Base-by-base conservation (phyloP, 2,797 vertebrate species). In the Ptychobarbus kaznakovi region DNA sequence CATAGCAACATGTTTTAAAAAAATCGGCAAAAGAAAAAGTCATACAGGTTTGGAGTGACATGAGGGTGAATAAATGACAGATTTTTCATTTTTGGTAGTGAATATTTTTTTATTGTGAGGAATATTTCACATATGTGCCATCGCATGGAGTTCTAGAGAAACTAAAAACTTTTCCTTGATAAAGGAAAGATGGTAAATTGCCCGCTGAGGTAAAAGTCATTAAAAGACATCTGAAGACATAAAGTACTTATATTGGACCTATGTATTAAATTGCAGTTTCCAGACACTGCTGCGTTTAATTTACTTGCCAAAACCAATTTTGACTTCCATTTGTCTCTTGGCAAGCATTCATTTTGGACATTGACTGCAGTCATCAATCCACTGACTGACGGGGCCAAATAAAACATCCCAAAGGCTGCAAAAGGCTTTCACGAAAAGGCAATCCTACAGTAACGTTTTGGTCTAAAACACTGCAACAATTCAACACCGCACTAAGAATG, bases 401-500 rank as follows among this genome's bases (percentile, higher is more conserved):
- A 38, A 70, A 69, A 85, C 72, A 68, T 83, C 65, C 32, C 38
- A 65, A 74, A 89, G 83, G 76, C 61, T 81, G 84, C 81, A 85
- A 66, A 87, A 63, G 80, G 42, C 83, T 84, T 80, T 78, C 28
- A 65, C 16, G 2, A 69, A 53, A 65, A 56, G 78, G 87, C 85
- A 73, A 85, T 86, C 66, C 84, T 85, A 84, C 90, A 88, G 88
- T 82, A 70, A 82, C 22, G 88, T 81, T 79, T 75, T 84, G 82
- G 1, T 12, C 86, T 89, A 80, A 84, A 83, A 88, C 87, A 93
- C 90, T 92, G 89, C 79, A 93, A 93, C 91, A 89, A 92, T 89
- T 89, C 92, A 94, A 95, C 94, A 96, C 95, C 94, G 93, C 89
- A 89, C 89, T 93, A 90, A 91, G 91, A 94, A 95, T 96, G 96